Evolutionary conservation across 2,888 invertebrate genomes (phyloP).

Genomic region (Danaus chrysippus): DNA sequence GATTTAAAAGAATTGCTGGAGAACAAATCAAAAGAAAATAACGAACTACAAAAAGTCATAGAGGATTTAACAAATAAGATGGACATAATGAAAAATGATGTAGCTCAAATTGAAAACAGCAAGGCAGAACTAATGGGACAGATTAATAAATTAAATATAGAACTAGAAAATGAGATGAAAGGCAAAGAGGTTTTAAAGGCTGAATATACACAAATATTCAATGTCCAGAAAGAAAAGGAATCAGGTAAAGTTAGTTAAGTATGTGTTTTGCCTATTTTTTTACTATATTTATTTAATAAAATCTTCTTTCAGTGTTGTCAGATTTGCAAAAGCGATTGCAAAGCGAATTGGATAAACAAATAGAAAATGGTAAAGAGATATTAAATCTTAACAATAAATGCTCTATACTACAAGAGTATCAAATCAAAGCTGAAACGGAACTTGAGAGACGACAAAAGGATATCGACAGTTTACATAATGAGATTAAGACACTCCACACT

Average conservation of each 20-base stretch:
- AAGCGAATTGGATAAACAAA: slow-evolving; percentile 41
- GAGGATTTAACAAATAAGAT: slow-evolving; percentile 18
- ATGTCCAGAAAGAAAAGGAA: slow-evolving; percentile 43
- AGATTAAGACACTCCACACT: slow-evolving; percentile 23
- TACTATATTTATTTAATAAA: slow-evolving; percentile 4
- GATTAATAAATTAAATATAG: slow-evolving; percentile 34
- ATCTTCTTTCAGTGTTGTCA: slow-evolving; percentile 47
- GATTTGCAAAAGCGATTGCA: slow-evolving; percentile 46
- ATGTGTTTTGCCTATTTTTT: slow-evolving; percentile 11
- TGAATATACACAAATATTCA: slow-evolving; percentile 34
- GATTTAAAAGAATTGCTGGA: slow-evolving; percentile 30
- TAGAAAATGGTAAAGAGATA: slow-evolving; percentile 44
- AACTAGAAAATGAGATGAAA: slow-evolving; percentile 44
- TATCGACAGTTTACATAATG: slow-evolving; percentile 33
- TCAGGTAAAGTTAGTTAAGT: slow-evolving; percentile 38
- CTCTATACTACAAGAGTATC: slow-evolving; percentile 48
- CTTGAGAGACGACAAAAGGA: slow-evolving; percentile 48
- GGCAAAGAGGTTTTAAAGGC: slow-evolving; percentile 30
- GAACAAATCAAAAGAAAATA: slow-evolving; percentile 24
- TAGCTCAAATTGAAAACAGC: slow-evolving; percentile 17
- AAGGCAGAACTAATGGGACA: slow-evolving; percentile 24
- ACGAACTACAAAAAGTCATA: slow-evolving; percentile 19
- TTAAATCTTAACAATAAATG: slow-evolving; percentile 46
- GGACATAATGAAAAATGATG: slow-evolving; percentile 24
- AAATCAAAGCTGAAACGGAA: slow-evolving; percentile 48